phyloP scores from a whole-genome alignment of 2,113 vertebrate species.

The Noctilio leporinus region DNA sequence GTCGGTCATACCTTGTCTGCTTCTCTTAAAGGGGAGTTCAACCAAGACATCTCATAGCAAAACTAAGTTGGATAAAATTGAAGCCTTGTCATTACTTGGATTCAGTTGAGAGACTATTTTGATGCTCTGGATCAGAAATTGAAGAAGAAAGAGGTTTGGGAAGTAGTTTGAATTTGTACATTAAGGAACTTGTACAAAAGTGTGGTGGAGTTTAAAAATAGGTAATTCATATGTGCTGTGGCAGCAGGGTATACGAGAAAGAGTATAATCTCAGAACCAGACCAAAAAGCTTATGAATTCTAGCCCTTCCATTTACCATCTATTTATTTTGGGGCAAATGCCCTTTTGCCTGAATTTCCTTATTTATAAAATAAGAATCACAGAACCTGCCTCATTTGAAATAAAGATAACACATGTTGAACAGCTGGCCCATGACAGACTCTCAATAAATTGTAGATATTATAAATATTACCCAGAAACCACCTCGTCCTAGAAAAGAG shows the following conservation, averaged over 20 bases:
- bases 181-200: background rate
- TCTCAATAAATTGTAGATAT: background rate
- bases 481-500: background rate
- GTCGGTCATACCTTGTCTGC: background rate
- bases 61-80: background rate
- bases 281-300: background rate
- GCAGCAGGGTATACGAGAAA: background rate
- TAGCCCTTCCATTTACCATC: background rate
- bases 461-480: background rate
- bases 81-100: background rate
- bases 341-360: background rate
- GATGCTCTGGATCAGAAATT: background rate
- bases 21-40: background rate
- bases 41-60: background rate
- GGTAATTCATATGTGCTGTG: background rate
- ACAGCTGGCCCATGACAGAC: background rate
- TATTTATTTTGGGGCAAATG: background rate
- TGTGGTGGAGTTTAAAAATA: background rate
- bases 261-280: background rate
- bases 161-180: background rate
- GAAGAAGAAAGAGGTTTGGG: background rate
- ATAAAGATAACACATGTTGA: background rate
- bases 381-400: background rate
- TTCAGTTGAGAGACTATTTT: background rate
- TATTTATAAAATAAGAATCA: background rate